phyloP scores from a whole-genome alignment of 2,113 vertebrate species.

The Egretta garzetta region DNA sequence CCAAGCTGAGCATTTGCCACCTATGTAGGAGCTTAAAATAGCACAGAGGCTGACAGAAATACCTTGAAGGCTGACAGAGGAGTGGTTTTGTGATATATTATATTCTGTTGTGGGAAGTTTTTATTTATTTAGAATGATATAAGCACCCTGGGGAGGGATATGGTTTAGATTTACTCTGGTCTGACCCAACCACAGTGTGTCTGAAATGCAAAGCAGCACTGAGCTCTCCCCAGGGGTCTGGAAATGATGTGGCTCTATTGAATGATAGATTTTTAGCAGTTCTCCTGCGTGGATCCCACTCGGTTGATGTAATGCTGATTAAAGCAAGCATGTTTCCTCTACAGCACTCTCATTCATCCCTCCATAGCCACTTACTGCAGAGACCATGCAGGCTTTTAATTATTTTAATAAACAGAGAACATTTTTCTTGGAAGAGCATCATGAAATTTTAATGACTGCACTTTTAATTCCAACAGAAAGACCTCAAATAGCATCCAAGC shows the following conservation, averaged over 20 bases:
- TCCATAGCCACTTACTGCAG: not conserved
- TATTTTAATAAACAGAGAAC: conserved; percentile 9
- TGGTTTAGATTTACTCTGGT: conserved; percentile 24
- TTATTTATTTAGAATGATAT: conserved; percentile 55
- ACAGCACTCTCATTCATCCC: not conserved
- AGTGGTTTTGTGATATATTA: conserved; percentile 13
- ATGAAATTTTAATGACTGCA: conserved; percentile 14
- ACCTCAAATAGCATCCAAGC: not conserved
- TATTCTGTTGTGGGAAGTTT: not conserved
- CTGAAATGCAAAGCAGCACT: conserved; percentile 1
- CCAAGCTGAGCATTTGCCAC: conserved; percentile 1
- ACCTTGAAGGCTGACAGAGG: conserved; percentile 41
- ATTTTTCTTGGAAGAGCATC: conserved; percentile 13
- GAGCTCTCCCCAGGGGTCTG: not conserved
- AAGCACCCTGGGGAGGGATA: not conserved
- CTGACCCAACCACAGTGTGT: not conserved
- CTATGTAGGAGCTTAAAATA: conserved; percentile 56
- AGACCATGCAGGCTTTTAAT: conserved; percentile 26
- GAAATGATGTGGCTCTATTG: not conserved
- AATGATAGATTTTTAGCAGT: conserved; percentile 14
- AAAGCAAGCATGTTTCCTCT: not conserved
- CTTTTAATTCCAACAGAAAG: conserved; percentile 19
- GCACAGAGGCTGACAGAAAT: conserved; percentile 44
- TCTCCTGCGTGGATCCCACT: not conserved
- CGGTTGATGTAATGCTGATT: not conserved